These are phyloP conservation scores for Drosophila funebris DNA, from an alignment of 1,140 invertebrate species.

Conservation along the genomic window DNA sequence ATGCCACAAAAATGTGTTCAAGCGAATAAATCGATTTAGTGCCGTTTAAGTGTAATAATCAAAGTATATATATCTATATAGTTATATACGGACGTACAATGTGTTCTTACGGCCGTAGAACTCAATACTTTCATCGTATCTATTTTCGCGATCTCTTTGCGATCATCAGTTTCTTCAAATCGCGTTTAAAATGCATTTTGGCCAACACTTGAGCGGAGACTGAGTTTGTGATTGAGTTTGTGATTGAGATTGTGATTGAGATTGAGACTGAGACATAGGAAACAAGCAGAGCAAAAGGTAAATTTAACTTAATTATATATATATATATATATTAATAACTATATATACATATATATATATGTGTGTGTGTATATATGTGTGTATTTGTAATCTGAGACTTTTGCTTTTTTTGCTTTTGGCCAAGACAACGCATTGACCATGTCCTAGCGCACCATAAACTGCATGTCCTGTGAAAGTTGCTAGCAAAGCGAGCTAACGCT, in stretches of 20 bases:
- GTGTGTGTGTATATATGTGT: background rate
- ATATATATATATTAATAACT: background rate
- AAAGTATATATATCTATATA: slow-evolving; percentile 34
- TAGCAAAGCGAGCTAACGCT: slow-evolving; percentile 8
- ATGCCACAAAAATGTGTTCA: slow-evolving; percentile 50
- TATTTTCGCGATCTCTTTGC: slow-evolving; percentile 82
- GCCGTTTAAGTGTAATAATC: slow-evolving; percentile 31
- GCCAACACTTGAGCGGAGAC: slow-evolving; percentile 60
- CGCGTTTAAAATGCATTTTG: slow-evolving; percentile 77
- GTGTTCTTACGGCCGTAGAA: slow-evolving; percentile 73
- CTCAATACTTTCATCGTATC: slow-evolving; percentile 72
- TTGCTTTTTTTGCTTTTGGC: slow-evolving; percentile 28
- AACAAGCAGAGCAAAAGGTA: background rate
- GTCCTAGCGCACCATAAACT: slow-evolving; percentile 40
- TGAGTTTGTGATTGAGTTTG: slow-evolving; percentile 48
- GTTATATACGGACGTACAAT: slow-evolving; percentile 52
- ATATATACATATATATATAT: background rate
- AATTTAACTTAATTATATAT: background rate
- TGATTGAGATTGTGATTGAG: slow-evolving; percentile 45
- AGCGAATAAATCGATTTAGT: slow-evolving; percentile 35
- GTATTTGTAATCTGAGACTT: background rate
- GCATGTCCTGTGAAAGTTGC: slow-evolving; percentile 36
- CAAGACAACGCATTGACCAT: slow-evolving; percentile 42
- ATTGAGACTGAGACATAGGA: slow-evolving; percentile 11
- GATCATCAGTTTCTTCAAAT: slow-evolving; percentile 82